Conservation (phyloP, 2,113 vertebrate genomes). For the Nanorana parkeri region DNA sequence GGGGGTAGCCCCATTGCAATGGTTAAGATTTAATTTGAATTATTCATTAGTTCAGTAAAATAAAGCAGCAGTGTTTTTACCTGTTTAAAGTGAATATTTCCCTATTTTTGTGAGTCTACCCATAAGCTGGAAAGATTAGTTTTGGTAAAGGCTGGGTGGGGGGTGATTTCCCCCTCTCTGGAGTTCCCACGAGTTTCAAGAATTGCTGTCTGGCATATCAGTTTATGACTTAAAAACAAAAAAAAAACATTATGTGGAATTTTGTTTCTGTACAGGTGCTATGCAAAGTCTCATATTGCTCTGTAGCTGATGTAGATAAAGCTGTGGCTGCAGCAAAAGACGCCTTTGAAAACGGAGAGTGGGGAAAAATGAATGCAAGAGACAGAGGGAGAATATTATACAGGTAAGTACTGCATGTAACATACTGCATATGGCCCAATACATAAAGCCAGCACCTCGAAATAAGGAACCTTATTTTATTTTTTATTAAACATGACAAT, state of each 20-base stretch:
- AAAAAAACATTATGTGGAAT: no score
- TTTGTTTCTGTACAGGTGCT: slow-evolving; percentile 70
- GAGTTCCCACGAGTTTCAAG: neutral
- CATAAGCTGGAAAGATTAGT: neutral
- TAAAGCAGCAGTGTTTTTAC: no score
- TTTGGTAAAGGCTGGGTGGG: neutral
- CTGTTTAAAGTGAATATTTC: no score
- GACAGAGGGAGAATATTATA: slow-evolving; percentile 79
- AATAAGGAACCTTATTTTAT: neutral
- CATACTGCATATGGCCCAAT: no score
- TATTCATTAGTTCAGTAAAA: no score
- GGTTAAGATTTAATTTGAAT: no score
- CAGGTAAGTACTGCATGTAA: slow-evolving; percentile 65
- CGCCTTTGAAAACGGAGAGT: slow-evolving; percentile 82
- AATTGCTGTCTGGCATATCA: neutral
- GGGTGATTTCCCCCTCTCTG: neutral
- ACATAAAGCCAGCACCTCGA: no score
- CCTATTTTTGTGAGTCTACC: neutral
- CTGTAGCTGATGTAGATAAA: slow-evolving; percentile 78
- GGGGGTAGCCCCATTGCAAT: no score
- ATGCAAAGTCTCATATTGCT: slow-evolving; percentile 78
- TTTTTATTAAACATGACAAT: no score
- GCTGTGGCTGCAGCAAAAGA: slow-evolving; percentile 83
- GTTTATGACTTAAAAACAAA: neutral
- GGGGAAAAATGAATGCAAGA: slow-evolving; percentile 82